phyloP scores from a whole-genome alignment of 2,113 vertebrate species.

The Illadopsis cleaveri region DNA sequence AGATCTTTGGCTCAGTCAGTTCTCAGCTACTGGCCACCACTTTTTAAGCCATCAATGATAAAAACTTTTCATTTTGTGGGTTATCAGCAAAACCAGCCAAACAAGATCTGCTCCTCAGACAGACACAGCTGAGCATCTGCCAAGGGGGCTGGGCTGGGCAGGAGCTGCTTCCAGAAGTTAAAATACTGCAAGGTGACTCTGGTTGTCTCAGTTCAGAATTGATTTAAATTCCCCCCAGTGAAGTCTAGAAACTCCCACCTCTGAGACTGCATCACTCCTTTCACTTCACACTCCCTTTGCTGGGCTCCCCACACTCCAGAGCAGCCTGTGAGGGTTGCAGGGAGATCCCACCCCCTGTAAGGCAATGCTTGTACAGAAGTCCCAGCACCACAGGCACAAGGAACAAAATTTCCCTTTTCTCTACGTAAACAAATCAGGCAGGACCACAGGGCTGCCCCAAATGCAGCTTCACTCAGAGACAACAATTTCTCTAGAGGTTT shows the following conservation, averaged over 20 bases:
- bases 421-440: neutral
- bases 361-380: neutral
- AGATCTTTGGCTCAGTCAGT: neutral
- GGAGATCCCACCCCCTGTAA: fast-evolving
- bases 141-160: neutral
- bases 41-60: neutral
- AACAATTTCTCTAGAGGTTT: neutral
- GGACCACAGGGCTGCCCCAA: neutral
- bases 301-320: fast-evolving
- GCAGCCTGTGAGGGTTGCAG: fast-evolving
- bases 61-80: neutral
- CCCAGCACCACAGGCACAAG: fast-evolving
- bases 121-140: neutral
- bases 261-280: neutral
- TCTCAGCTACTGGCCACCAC: neutral
- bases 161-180: neutral
- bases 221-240: neutral
- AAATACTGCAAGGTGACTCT: neutral
- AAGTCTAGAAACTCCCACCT: neutral
- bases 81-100: neutral
- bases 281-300: neutral
- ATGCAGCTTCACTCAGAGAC: neutral
- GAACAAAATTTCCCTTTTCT: neutral
- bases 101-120: neutral
- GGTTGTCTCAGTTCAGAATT: neutral